Percentiles rank a stretch among this genome's conserved stretches.
Conservation (phyloP, 2,797 vertebrate genomes). For the Pseudopleuronectes americanus region DNA sequence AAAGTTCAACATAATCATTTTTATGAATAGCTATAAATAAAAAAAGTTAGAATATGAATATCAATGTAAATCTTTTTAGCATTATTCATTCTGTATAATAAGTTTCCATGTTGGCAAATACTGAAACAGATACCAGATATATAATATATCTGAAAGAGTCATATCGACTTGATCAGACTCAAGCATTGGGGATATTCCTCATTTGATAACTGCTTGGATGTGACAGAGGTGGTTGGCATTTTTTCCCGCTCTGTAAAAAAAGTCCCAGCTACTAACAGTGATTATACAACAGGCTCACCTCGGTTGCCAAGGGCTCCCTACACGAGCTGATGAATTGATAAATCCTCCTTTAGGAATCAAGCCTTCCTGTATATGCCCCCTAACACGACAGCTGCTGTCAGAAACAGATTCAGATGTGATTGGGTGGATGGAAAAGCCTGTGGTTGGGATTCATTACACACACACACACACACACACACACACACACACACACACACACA, state of each 20-base stretch:
- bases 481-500: background rate
- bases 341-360: conserved; percentile 39
- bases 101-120: too few species aligned
- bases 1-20: too few species aligned
- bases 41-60: too few species aligned
- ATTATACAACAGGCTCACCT: background rate
- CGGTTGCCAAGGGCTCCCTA: background rate
- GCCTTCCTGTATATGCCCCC: conserved; percentile 32
- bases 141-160: too few species aligned
- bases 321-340: conserved; percentile 13
- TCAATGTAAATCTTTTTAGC: too few species aligned
- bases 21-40: too few species aligned
- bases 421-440: conserved; percentile 50
- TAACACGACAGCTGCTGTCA: conserved; percentile 54
- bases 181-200: background rate
- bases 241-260: background rate
- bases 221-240: background rate
- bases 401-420: conserved; percentile 59
- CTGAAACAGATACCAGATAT: too few species aligned
- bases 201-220: background rate
- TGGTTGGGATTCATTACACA: conserved; percentile 63
- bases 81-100: too few species aligned
- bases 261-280: background rate
- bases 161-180: too few species aligned
- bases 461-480: conserved; percentile 51